Evolutionary conservation across 2,888 invertebrate species (phyloP).

Genomic region (Meliscaeva auricollis): DNA sequence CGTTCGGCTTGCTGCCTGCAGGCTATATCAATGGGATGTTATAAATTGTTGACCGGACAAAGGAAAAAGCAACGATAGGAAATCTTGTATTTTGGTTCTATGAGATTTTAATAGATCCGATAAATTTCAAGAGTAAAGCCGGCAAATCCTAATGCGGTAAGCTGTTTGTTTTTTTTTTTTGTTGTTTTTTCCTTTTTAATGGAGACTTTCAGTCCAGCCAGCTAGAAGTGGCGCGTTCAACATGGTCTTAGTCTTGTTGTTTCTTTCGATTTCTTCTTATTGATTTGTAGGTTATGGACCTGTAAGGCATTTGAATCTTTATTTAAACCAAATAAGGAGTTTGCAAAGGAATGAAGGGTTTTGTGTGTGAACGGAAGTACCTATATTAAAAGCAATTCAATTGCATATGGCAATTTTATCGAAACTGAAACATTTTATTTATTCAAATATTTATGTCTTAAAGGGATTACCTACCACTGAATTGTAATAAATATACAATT

Average conservation of each 20-base stretch:
- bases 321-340: not conserved
- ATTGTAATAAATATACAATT: too few species aligned
- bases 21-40: conserved; percentile 54
- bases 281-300: conserved; percentile 49
- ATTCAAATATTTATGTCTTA: too few species aligned
- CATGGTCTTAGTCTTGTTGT: too few species aligned
- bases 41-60: conserved; percentile 68
- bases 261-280: conserved; percentile 33
- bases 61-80: conserved; percentile 43
- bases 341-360: not conserved
- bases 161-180: not conserved
- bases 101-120: conserved; percentile 73
- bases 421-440: too few species aligned
- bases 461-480: too few species aligned
- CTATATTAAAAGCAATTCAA: not conserved
- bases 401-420: too few species aligned
- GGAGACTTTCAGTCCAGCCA: conserved; percentile 29
- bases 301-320: conserved; percentile 12
- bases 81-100: conserved; percentile 66
- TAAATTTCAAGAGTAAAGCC: conserved; percentile 64
- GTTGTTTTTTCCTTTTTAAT: conserved; percentile 25
- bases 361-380: conserved; percentile 1
- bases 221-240: not conserved
- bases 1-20: conserved; percentile 10
- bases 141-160: conserved; percentile 58